Conservation (phyloP, 2,113 vertebrate species). For the Sturnira hondurensis region DNA sequence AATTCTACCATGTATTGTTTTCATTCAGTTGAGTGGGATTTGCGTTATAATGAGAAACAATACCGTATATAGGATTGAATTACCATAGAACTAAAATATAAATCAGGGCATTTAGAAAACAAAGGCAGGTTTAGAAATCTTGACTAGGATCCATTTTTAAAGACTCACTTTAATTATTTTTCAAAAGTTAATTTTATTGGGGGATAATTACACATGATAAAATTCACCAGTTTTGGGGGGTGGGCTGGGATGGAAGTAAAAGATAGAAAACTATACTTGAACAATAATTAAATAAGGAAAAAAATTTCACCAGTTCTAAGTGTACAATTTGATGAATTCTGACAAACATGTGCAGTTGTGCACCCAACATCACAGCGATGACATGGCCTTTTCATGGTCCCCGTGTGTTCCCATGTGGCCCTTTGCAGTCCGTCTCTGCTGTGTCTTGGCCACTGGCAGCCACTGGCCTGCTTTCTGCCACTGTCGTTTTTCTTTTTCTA, state of each 20-base stretch:
- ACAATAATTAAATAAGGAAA: too few relatives aligned
- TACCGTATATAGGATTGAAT: neutral
- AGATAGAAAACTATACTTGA: too few relatives aligned
- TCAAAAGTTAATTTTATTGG: neutral
- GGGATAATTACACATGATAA: neutral
- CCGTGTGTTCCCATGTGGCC: neutral
- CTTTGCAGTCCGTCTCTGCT: neutral
- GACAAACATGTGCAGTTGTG: neutral
- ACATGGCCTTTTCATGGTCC: neutral
- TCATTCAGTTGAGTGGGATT: neutral
- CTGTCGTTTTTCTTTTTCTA: neutral
- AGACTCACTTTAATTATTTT: constrained; percentile 9
- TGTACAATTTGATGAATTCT: neutral
- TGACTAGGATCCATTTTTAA: neutral
- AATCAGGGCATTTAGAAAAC: constrained; percentile 16
- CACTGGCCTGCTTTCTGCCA: neutral
- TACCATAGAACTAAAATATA: neutral
- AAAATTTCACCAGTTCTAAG: neutral
- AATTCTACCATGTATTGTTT: constrained; percentile 17
- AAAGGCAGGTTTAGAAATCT: neutral
- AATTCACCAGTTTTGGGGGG: neutral
- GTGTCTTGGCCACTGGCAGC: neutral
- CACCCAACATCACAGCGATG: neutral
- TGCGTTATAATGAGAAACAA: neutral
- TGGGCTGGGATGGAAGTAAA: too few relatives aligned